phyloP scores from a whole-genome alignment of 2,888 invertebrate species.

The Lithophane semibrunnea region DNA sequence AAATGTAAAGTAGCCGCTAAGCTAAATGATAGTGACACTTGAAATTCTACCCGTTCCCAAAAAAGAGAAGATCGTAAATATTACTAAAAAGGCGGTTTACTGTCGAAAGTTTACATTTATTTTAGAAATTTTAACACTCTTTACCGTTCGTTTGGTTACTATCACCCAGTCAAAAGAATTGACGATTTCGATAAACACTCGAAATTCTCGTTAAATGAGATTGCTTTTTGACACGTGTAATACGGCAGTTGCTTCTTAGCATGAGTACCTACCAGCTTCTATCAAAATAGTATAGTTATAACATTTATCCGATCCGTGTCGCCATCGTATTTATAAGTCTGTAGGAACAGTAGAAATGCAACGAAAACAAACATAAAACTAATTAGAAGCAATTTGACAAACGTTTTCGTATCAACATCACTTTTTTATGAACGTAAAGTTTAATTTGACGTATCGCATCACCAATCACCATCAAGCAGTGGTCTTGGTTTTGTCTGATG shows the following conservation, averaged over 20 bases:
- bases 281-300: not conserved
- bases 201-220: not conserved
- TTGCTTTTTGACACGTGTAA: slow-evolving; percentile 3
- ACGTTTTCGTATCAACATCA: too few species aligned
- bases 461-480: too few species aligned
- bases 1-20: not conserved
- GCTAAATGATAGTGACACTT: slow-evolving; percentile 1
- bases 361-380: too few species aligned
- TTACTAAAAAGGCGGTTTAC: slow-evolving; percentile 25
- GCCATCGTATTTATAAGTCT: not conserved
- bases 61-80: slow-evolving; percentile 18
- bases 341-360: not conserved
- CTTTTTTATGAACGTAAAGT: too few species aligned
- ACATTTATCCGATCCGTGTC: too few species aligned
- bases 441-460: too few species aligned
- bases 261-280: not conserved
- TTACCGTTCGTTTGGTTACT: slow-evolving; percentile 1
- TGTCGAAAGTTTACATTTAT: slow-evolving; percentile 25
- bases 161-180: slow-evolving; percentile 23
- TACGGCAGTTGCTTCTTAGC: not conserved
- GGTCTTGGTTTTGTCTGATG: too few species aligned
- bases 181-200: slow-evolving; percentile 21
- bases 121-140: slow-evolving; percentile 8
- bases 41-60: not conserved
- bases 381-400: not conserved